phyloP scores from a whole-genome alignment of 2,797 vertebrate genomes.

The Cuculus canorus region DNA sequence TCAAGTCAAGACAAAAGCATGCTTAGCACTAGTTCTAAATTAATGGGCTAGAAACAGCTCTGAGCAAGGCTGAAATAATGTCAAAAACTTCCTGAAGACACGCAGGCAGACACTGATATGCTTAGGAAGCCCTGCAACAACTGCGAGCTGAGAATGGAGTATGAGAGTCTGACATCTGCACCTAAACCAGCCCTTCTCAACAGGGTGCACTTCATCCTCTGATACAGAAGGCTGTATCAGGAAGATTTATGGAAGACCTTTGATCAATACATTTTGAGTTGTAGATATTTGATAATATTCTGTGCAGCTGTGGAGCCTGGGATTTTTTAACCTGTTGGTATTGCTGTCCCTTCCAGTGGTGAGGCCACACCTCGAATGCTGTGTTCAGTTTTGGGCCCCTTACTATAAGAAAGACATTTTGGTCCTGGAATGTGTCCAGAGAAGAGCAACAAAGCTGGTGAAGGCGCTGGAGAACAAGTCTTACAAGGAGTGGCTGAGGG shows the following conservation, averaged over 20 bases:
- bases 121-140: background rate
- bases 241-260: background rate
- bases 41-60: background rate
- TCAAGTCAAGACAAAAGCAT: background rate
- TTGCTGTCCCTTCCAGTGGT: background rate
- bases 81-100: background rate
- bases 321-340: background rate
- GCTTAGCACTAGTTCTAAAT: background rate
- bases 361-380: no score
- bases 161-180: background rate
- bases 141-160: background rate
- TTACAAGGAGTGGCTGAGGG: no score
- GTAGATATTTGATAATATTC: background rate
- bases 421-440: no score
- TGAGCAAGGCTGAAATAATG: background rate
- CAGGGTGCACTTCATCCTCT: background rate
- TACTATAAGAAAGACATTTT: no score
- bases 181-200: background rate
- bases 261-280: background rate
- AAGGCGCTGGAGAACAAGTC: no score
- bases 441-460: no score
- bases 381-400: no score
- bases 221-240: background rate
- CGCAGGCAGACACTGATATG: accelerated
- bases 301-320: background rate